Conservation (phyloP, 2,113 vertebrate genomes). For the Phaethornis superciliosus region DNA sequence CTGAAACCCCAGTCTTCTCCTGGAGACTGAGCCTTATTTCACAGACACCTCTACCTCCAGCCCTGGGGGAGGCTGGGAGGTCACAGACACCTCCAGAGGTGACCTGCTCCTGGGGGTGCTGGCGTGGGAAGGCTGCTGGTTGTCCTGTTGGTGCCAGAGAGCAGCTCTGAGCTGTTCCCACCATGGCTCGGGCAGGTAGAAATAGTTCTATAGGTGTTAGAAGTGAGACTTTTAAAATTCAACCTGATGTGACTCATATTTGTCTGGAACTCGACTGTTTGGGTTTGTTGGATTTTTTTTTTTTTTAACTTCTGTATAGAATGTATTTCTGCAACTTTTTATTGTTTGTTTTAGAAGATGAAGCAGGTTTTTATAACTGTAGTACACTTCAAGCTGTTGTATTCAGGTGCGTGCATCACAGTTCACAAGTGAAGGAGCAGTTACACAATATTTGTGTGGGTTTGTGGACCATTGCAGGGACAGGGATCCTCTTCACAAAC, state of each 20-base stretch:
- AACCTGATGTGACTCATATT: background rate
- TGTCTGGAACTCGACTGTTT: slow-evolving; percentile 1
- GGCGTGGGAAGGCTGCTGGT: background rate
- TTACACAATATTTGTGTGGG: slow-evolving; percentile 72
- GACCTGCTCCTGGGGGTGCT: background rate
- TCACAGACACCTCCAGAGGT: background rate
- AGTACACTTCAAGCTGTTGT: background rate
- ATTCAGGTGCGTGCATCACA: background rate
- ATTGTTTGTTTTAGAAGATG: slow-evolving; percentile 40
- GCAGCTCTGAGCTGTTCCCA: background rate
- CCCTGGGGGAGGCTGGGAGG: background rate
- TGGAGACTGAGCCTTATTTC: slow-evolving; percentile 13
- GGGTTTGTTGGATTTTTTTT: background rate
- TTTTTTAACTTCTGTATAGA: slow-evolving; percentile 54
- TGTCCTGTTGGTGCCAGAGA: background rate
- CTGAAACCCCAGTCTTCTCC: background rate
- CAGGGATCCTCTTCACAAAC: background rate
- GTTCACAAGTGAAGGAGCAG: slow-evolving; percentile 5
- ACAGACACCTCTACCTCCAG: background rate
- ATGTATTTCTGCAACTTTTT: slow-evolving; percentile 66
- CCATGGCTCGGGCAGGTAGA: background rate
- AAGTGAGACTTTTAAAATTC: slow-evolving; percentile 26
- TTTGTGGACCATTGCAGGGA: background rate
- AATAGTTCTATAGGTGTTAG: slow-evolving; percentile 38
- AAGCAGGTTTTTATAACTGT: slow-evolving; percentile 58